Base-by-base conservation (phyloP, 2,113 vertebrate genomes). In the Oreamnos americanus region DNA sequence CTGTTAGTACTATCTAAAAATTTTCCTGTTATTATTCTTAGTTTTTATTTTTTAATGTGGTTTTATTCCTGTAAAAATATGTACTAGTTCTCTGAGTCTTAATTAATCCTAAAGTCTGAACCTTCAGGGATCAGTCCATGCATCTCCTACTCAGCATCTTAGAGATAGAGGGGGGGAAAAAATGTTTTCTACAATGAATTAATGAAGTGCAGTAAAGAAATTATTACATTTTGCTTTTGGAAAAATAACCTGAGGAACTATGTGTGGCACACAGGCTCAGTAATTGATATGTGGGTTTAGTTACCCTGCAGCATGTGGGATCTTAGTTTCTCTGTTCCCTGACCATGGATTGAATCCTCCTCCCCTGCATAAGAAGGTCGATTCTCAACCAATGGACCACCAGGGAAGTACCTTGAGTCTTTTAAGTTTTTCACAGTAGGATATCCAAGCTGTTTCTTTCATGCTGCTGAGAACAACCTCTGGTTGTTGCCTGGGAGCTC, bases 21-120 rank as follows among this genome's bases (percentile, higher is more conserved):
- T 71, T 94, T 94, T 94, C 36, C 19, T 30, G 23, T 85, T 62
- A 47, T 12, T n/a, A n/a, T 62, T 15, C 30, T 94, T 94, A 21
- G 33, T 8, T 33, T 8, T 8, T 8, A 21, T 7, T 23, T 58
- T 11, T n/a, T 7, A 49, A 74, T 71, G 88, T 96, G 12, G 12
- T 0, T 81, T 89, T 95, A 53, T 55, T 85, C 25, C 2, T 87
- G 2, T 39, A 71, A 60, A 60, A 5, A 58, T 5, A 39, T 28
- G 0, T 49, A 53, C 78, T 58, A 28, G 21, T 6, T 90, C 4
- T 53, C 36, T 86, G 28, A 74, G 16, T 55, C 45, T 53, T 49
- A 93, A 26, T 96, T 79, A 49, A 49, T 64, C 25, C 4, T 9
- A 6, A 64, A 82, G 11, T 79, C 15, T 88, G 16, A 62, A 82